Base-by-base conservation (phyloP, 2,797 vertebrate species). In the Linurgus olivaceus region DNA sequence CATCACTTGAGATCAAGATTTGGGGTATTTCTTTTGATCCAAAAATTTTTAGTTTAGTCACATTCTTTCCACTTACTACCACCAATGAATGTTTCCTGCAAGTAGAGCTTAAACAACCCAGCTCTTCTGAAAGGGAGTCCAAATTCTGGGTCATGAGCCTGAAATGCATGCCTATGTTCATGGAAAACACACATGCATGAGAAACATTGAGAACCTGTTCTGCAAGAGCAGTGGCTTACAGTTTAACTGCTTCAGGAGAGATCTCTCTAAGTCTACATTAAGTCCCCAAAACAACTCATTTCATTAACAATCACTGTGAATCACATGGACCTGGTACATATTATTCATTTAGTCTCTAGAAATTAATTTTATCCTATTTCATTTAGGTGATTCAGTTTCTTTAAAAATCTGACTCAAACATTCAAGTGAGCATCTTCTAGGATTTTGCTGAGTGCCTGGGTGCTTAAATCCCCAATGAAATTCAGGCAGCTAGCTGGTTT, bases 111-210 rank as follows among this genome's bases (percentile, higher is more conserved):
- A 79, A 91, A 89, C 35, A 95, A 86, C 24, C 8, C 58, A 81
- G 18, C 66, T 66, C 44, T 76, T 81, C n/a, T 78, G 55, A 66
- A 92, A 86, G 38, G 42, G 50, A 92, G 44, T 35, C 75, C 51
- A n/a, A 58, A 72, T 70, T 90, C 70, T 86, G 65, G 38, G 91
- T 86, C 58, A 67, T 25, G 61, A 88, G 44, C 72, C 75, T 93
- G 90, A 91, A 96, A 93, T 75, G 89, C 68, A 83, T 66, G 76
- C 77, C 59, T 86, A 55, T 79, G 91, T 72, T 80, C 87, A 94
- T 81, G 89, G 87, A 86, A 95, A 94, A 96, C 84, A 94, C 63
- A 88, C 51, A 73, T 31, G 70, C 78, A 84, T 59, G 75, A 94
- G 68, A 86, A 83, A 90, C 58, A 62, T 1, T 0, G 2, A 86